These are phyloP conservation scores for Psittacula echo DNA, from an alignment of 2,797 vertebrate species.

Conservation along the genomic window DNA sequence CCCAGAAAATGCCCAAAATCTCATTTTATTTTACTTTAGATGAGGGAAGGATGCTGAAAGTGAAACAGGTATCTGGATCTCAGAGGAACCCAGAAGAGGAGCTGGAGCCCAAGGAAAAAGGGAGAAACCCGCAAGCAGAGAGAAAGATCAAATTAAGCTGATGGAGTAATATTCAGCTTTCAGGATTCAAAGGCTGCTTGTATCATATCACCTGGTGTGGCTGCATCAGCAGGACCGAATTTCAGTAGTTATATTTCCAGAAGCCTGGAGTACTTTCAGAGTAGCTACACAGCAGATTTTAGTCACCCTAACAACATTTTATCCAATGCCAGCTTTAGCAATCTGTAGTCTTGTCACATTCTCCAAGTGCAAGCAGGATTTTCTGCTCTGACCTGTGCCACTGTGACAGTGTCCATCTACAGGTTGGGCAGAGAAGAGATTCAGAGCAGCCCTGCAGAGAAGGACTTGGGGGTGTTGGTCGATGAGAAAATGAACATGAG, in stretches of 20 bases:
- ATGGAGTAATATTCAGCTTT: not conserved
- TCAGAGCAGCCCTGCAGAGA: no score
- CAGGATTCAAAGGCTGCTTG: not conserved
- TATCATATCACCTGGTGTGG: not conserved
- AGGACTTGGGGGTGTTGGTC: no score
- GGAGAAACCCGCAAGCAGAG: not conserved
- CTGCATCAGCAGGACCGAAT: not conserved
- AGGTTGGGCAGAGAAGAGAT: no score
- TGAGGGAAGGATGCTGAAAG: not conserved
- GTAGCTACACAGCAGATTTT: conserved; percentile 6
- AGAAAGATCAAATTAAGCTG: not conserved
- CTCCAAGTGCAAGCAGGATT: not conserved
- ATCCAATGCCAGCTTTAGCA: not conserved
- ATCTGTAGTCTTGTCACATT: conserved; percentile 43
- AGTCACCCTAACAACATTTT: not conserved
- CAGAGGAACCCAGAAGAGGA: not conserved
- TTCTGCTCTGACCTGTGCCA: not conserved
- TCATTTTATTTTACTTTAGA: not conserved
- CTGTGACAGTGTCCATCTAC: not conserved
- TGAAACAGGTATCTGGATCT: not conserved
- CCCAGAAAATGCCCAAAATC: not conserved
- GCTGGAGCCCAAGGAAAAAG: not conserved
- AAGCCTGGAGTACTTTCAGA: not conserved
- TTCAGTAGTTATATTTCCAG: not conserved
- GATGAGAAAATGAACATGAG: no score